These are phyloP conservation scores for Dreissena rostriformis DNA, from an alignment of 1,140 invertebrate genomes.

Conservation along the genomic window DNA sequence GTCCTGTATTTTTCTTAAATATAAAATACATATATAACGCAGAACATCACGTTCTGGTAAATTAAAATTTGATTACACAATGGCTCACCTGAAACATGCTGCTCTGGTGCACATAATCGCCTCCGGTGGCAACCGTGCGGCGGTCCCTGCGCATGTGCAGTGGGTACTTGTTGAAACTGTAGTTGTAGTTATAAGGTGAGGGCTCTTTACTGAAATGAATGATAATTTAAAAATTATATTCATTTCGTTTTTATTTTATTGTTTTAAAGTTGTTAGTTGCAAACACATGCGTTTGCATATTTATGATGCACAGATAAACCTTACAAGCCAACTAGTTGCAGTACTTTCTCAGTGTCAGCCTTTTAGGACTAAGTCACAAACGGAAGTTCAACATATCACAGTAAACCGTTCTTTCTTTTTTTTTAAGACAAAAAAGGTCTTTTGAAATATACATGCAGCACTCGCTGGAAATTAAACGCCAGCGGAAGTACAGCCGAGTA, in stretches of 20 bases:
- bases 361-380: too few relatives aligned
- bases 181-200: conserved; percentile 25
- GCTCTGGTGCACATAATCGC: conserved; percentile 61
- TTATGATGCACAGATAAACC: too few relatives aligned
- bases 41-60: background rate
- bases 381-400: background rate
- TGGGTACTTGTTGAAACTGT: conserved; percentile 54
- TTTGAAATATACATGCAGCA: background rate
- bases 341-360: too few relatives aligned
- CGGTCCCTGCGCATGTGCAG: conserved; percentile 51
- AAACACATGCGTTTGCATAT: too few relatives aligned
- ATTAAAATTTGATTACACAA: background rate
- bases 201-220: conserved; percentile 22
- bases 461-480: background rate
- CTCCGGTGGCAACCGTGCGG: conserved; percentile 11
- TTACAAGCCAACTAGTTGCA: too few relatives aligned
- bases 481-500: background rate
- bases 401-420: background rate
- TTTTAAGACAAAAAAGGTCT: background rate
- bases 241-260: too few relatives aligned
- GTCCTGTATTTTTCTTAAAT: too few relatives aligned
- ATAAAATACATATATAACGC: too few relatives aligned
- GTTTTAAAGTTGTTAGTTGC: too few relatives aligned
- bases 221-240: too few relatives aligned
- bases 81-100: conserved; percentile 62